These are phyloP conservation scores for Cryptus armator DNA, from an alignment of 2,888 invertebrate species.

Conservation along the genomic window DNA sequence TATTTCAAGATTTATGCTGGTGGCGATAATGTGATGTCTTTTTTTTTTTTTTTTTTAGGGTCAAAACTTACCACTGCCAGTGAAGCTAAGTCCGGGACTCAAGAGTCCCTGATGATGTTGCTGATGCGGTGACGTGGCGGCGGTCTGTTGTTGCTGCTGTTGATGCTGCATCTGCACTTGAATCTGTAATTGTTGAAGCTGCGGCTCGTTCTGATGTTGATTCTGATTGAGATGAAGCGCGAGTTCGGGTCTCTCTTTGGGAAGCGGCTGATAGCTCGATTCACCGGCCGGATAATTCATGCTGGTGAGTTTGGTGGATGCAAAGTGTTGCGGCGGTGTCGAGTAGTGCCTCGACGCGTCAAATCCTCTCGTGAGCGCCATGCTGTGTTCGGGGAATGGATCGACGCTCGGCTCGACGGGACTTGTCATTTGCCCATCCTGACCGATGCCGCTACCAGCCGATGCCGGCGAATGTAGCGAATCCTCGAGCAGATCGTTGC, in stretches of 20 bases:
- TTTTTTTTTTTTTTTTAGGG: too few relatives aligned
- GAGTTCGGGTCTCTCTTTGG: conserved; percentile 88
- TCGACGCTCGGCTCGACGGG: conserved; percentile 90
- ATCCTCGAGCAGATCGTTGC: conserved; percentile 89
- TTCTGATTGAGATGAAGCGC: conserved; percentile 87
- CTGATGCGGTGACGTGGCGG: conserved; percentile 79
- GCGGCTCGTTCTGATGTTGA: conserved; percentile 86
- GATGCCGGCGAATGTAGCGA: conserved; percentile 90
- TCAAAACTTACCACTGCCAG: conserved; percentile 86
- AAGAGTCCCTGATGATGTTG: conserved; percentile 84
- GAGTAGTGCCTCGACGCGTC: conserved; percentile 80
- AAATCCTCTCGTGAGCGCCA: conserved; percentile 81
- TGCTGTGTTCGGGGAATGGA: conserved; percentile 91
- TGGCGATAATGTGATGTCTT: too few relatives aligned
- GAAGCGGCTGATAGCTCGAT: conserved; percentile 87
- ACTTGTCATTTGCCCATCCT: conserved; percentile 87
- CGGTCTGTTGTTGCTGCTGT: conserved; percentile 85
- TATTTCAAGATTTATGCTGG: too few relatives aligned
- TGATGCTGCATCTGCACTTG: conserved; percentile 91
- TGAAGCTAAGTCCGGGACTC: conserved; percentile 88
- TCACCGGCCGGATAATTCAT: conserved; percentile 79
- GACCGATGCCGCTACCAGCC: conserved; percentile 80
- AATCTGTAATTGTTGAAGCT: conserved; percentile 89
- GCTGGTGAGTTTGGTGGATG: conserved; percentile 77
- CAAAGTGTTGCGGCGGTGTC: conserved; percentile 79